Percentiles rank a stretch among this genome's conserved stretches.
Conservation (phyloP, 2,797 vertebrate genomes). For the Rhinophrynus dorsalis region DNA sequence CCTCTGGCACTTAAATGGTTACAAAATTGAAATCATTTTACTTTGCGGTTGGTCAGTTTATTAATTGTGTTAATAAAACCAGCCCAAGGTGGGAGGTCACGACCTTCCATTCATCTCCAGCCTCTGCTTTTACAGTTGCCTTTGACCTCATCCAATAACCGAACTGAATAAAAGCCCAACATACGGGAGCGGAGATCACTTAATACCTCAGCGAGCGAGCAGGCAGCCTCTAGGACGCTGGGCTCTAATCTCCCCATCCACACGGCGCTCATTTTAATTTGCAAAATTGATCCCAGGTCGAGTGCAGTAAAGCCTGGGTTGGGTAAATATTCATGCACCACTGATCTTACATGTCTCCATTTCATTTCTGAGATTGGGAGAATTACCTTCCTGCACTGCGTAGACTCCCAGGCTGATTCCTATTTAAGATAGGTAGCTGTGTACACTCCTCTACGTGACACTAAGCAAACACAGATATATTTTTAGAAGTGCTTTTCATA, state of each 20-base stretch:
- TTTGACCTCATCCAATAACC: slow-evolving; percentile 61
- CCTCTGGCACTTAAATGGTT: too few species aligned
- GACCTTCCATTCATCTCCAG: slow-evolving; percentile 56
- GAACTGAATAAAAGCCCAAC: slow-evolving; percentile 60
- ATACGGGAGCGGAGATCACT: slow-evolving; percentile 63
- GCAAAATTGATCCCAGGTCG: slow-evolving; percentile 79
- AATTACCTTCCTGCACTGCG: slow-evolving; percentile 77
- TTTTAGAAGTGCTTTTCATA: slow-evolving; percentile 29
- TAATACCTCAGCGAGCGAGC: slow-evolving; percentile 65
- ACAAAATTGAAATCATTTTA: too few species aligned
- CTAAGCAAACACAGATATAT: slow-evolving; percentile 56
- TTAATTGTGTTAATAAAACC: too few species aligned
- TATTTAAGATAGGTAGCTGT: slow-evolving; percentile 73
- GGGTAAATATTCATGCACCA: slow-evolving; percentile 78
- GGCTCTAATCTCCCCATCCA: slow-evolving; percentile 77
- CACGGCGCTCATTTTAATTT: slow-evolving; percentile 79
- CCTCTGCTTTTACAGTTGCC: slow-evolving; percentile 57
- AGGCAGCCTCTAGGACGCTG: slow-evolving; percentile 66
- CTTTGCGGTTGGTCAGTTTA: too few species aligned
- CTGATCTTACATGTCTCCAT: slow-evolving; percentile 74
- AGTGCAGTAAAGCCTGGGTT: slow-evolving; percentile 76
- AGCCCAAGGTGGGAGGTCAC: too few species aligned
- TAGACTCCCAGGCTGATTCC: slow-evolving; percentile 77
- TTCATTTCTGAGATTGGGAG: slow-evolving; percentile 73
- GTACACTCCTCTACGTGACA: slow-evolving; percentile 64